Evolutionary conservation across 1,140 invertebrate species (phyloP).

Genomic region (Latrodectus geometricus): DNA sequence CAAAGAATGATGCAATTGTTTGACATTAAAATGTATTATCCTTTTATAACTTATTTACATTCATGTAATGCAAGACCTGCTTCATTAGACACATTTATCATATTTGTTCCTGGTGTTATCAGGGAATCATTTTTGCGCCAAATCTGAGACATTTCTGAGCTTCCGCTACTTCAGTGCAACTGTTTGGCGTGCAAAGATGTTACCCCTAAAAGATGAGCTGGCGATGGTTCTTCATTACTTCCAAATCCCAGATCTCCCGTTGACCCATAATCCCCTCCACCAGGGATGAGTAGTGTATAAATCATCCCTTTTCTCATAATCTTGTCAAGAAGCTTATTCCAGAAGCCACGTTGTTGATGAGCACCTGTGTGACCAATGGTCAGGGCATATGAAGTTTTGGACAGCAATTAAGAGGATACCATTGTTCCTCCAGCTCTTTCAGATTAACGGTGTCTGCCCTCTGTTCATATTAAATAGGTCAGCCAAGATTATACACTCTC

Average conservation of each 20-base stretch:
- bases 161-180: too few relatives aligned
- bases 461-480: not conserved
- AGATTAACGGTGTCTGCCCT: not conserved
- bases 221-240: conserved; percentile 48
- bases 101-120: too few relatives aligned
- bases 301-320: conserved; percentile 61
- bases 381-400: conserved; percentile 24
- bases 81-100: too few relatives aligned
- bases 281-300: conserved; percentile 58
- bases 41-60: too few relatives aligned
- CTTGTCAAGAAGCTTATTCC: conserved; percentile 57
- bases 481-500: too few relatives aligned
- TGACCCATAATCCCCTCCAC: conserved; percentile 40
- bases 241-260: conserved; percentile 27
- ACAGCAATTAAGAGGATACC: not conserved
- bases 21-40: too few relatives aligned
- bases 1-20: too few relatives aligned
- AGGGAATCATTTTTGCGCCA: too few relatives aligned
- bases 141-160: too few relatives aligned
- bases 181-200: not conserved
- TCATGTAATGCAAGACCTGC: too few relatives aligned
- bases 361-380: conserved; percentile 16
- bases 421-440: not conserved
- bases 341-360: conserved; percentile 46
- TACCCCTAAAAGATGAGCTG: conserved; percentile 31